phyloP scores from a whole-genome alignment of 1,140 invertebrate genomes.

The Drosophila miranda region DNA sequence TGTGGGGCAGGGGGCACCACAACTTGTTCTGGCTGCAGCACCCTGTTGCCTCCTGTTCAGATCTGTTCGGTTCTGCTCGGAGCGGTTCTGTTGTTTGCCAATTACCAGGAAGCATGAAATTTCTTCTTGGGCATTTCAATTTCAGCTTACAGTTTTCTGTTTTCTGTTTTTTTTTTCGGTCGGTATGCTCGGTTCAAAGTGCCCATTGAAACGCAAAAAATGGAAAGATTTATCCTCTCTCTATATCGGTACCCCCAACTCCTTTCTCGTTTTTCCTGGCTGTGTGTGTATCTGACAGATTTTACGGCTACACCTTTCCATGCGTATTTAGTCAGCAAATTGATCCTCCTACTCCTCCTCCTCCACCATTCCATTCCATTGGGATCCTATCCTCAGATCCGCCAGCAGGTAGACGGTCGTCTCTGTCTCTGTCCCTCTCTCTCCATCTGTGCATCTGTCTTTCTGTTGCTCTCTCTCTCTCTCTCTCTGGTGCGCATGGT shows the following conservation, averaged over 20 bases:
- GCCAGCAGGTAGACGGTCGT: conserved; percentile 63
- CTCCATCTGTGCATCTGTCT: neutral
- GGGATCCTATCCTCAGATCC: neutral
- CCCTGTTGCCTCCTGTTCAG: conserved; percentile 38
- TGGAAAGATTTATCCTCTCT: conserved; percentile 61
- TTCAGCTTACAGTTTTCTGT: conserved; percentile 32
- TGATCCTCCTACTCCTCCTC: conserved; percentile 68
- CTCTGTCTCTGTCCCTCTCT: conserved; percentile 10
- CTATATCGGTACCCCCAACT: neutral
- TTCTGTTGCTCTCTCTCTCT: neutral
- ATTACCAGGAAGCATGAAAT: conserved; percentile 78
- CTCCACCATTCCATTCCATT: neutral
- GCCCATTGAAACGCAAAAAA: conserved; percentile 77
- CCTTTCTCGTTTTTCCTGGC: neutral
- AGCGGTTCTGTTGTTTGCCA: conserved; percentile 55
- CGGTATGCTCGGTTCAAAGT: conserved; percentile 53
- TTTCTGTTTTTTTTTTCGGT: conserved; percentile 20
- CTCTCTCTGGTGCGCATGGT: conserved; percentile 22
- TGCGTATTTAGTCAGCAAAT: conserved; percentile 78
- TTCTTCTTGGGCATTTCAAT: conserved; percentile 56
- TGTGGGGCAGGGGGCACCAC: conserved; percentile 5
- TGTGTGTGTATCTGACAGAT: conserved; percentile 67
- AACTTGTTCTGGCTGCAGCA: conserved; percentile 51
- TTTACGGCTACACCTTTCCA: conserved; percentile 76
- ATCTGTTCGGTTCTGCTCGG: no score